phyloP scores from a whole-genome alignment of 2,113 vertebrate genomes.

The Thamnaconus septentrionalis region DNA sequence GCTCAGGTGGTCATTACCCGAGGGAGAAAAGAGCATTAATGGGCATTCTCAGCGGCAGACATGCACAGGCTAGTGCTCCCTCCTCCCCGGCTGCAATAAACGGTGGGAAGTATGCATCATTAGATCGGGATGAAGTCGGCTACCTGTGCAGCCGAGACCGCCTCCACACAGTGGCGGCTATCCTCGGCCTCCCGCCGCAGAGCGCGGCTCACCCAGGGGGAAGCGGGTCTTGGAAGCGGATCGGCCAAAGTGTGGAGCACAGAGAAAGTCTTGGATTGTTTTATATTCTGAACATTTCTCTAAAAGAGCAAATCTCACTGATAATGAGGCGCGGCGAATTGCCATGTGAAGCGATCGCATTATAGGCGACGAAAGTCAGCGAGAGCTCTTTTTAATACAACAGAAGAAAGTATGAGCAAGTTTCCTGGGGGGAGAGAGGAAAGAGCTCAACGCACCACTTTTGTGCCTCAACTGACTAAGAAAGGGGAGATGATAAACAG shows the following conservation, averaged over 20 bases:
- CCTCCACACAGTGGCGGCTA: constrained; percentile 48
- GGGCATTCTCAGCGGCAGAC: constrained; percentile 71
- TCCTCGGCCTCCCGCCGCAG: neutral
- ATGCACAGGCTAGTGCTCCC: constrained; percentile 68
- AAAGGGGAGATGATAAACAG: constrained; percentile 7
- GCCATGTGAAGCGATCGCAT: too few relatives aligned
- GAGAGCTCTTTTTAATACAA: too few relatives aligned
- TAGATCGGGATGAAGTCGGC: constrained; percentile 55
- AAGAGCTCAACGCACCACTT: neutral
- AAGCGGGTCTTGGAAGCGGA: neutral
- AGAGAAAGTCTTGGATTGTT: neutral
- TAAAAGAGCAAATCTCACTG: too few relatives aligned
- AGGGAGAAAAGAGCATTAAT: constrained; percentile 68
- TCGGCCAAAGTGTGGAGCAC: constrained; percentile 17
- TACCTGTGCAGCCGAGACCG: constrained; percentile 45
- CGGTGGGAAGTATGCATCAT: constrained; percentile 67
- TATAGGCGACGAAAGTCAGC: too few relatives aligned
- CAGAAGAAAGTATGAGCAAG: too few relatives aligned
- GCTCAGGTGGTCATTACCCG: constrained; percentile 76
- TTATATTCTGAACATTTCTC: too few relatives aligned
- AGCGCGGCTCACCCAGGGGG: constrained; percentile 11
- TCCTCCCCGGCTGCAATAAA: constrained; percentile 58
- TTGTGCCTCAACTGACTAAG: constrained; percentile 11
- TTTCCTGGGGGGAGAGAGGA: neutral
- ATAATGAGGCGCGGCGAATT: too few relatives aligned